Evolutionary conservation across 2,888 invertebrate genomes (phyloP), one percentile per base, ranked within the genome.

Genomic region (Eupithecia exiguata): DNA sequence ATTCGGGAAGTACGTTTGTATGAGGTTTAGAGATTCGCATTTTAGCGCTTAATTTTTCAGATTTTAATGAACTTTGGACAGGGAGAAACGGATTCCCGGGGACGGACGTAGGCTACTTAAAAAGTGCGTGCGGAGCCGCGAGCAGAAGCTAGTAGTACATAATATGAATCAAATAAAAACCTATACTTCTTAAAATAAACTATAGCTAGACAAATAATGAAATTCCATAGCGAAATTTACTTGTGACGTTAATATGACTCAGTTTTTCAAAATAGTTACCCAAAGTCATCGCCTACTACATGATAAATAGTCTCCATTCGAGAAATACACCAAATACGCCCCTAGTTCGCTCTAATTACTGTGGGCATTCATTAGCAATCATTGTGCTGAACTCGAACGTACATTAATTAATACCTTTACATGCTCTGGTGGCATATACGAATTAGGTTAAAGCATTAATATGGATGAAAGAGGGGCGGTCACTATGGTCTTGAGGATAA

Each of bases 371-470:
- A 58, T 58, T 58, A 58, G 58, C 58, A 58, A 58, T 58, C 25
- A 58, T 58, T 58, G 58, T 66, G 65, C 36, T 65, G 38, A 40
- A 38, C n/a, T 66, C 38, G 65, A 66, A 66, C 35, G 38, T n/a
- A 66, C 65, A 36, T 35, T 40, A 38, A 35, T 38, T 38, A 38
- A 38, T 38, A 21, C 58, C 49, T 58, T 58, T 25, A 25, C 58
- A 53, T 58, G 58, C 58, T 58, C 58, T 25, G 58, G 25, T 58
- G 21, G 21, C 58, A 25, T 58, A 58, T 12, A 53, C 25, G 21
- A 25, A 58, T 25, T 58, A n/a, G 58, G 25, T 25, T 58, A 58
- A 5, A 58, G 25, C 10, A 58, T 53, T 53, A 58, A 12, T 58
- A 25, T 58, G 25, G 58, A 58, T 21, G 58, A 53, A 53, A 53